phyloP scores from a whole-genome alignment of 1,140 invertebrate species.

The Euglossa dilemma region DNA sequence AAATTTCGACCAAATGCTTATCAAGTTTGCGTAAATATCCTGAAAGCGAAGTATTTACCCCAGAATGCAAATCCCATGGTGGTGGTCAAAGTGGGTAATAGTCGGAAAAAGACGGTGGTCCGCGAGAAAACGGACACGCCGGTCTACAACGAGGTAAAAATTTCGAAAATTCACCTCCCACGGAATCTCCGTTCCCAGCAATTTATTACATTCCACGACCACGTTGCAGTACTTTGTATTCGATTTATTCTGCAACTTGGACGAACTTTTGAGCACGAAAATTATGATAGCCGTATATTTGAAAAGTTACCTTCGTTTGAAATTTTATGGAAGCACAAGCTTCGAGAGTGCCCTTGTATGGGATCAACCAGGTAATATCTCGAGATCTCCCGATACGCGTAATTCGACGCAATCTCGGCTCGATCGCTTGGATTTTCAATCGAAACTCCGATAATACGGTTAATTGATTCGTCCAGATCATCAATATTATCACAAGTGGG shows the following conservation, averaged over 20 bases:
- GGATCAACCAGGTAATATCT: slow-evolving; percentile 84
- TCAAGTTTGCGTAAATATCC: slow-evolving; percentile 81
- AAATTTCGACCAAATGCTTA: slow-evolving; percentile 69
- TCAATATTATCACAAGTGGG: slow-evolving; percentile 92
- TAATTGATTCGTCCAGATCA: slow-evolving; percentile 83
- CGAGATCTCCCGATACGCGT: not conserved
- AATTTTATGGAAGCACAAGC: slow-evolving; percentile 76
- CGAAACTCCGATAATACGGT: not conserved
- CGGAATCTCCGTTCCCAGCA: not conserved
- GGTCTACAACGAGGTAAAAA: slow-evolving; percentile 84
- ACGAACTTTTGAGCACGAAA: slow-evolving; percentile 72
- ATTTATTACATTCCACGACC: slow-evolving; percentile 63
- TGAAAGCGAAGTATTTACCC: slow-evolving; percentile 82
- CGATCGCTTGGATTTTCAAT: not conserved
- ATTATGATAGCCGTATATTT: slow-evolving; percentile 79
- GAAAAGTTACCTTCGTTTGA: slow-evolving; percentile 70
- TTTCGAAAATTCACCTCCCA: not conserved
- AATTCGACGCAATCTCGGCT: too few relatives aligned
- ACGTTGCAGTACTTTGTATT: slow-evolving; percentile 81
- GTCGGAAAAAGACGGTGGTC: slow-evolving; percentile 82
- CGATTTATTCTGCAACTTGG: slow-evolving; percentile 71
- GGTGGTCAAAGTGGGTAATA: slow-evolving; percentile 83
- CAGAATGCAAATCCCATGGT: slow-evolving; percentile 84
- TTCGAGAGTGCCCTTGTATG: slow-evolving; percentile 88
- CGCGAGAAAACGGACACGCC: slow-evolving; percentile 83